Evolutionary conservation across 1,140 invertebrate genomes (phyloP), one percentile per base, ranked within the genome.

Genomic region (Drosophila parvula): DNA sequence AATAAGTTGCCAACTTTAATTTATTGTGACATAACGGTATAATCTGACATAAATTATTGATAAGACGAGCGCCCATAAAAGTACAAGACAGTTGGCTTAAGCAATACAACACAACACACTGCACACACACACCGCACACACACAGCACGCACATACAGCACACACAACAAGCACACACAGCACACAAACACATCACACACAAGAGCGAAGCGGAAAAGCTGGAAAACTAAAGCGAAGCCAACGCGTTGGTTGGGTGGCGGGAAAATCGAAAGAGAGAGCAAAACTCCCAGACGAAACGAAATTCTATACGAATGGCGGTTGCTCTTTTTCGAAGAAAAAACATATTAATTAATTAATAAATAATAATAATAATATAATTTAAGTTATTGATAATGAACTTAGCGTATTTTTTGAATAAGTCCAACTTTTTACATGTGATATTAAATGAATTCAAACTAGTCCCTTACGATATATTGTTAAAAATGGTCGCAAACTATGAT

Each of bases 31-130:
- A 89, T 91, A 91, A 89, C 89, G 78, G 79, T 89, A 89, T 91
- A 91, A 91, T 91, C 89, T 89, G 89, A 91, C 89, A 91, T 91
- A 91, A 91, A 91, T 91, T 91, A 91, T 91, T 91, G 89, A 82
- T 91, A 90, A 79, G 75, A 88, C 78, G 82, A 88, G 71, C 81
- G 81, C 71, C 78, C 88, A 90, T 90, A 89, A 89, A 89, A 89
- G 84, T 89, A 89, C 84, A 89, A 89, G 85, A 89, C 84, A 89
- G 84, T 89, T 89, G 81, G 80, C 82, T 85, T 81, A 78, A 71
- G 45, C 81, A 85, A 64, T 74, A 62, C 69, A 63, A 80, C 65
- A 62, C 69, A 63, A 80, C 65, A 65, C 60, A 59, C 71, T 44
- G 18, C 44, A 38, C 8, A 41, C 38, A 50, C 16, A 44, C 36